A percentile compares a stretch with the other conserved stretches of the same genome.
phyloP scores from a whole-genome alignment of 2,113 vertebrate genomes.

The Oplegnathus fasciatus region DNA sequence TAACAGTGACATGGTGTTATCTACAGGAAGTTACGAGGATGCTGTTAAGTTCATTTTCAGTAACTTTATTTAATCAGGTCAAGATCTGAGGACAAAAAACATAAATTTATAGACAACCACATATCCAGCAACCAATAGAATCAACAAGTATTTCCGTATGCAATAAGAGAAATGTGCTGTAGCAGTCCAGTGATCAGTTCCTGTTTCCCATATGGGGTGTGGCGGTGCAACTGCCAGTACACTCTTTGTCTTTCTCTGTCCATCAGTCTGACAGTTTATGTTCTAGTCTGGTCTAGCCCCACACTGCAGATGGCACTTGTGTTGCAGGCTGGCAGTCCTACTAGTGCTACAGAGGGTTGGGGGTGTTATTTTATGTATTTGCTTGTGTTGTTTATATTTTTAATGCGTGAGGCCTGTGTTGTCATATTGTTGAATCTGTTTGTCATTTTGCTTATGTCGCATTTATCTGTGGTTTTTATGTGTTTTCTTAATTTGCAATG shows the following conservation, averaged over 20 bases:
- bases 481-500: background rate
- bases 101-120: background rate
- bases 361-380: slow-evolving; percentile 10
- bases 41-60: background rate
- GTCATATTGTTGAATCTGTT: background rate
- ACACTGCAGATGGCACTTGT: slow-evolving; percentile 16
- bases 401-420: background rate
- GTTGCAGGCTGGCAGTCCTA: background rate
- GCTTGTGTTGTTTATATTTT: background rate
- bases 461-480: background rate
- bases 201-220: background rate
- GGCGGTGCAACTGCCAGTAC: background rate
- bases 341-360: background rate
- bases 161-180: background rate
- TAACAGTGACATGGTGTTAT: background rate
- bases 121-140: background rate
- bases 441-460: background rate
- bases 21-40: background rate
- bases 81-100: background rate
- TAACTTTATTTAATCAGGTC: background rate
- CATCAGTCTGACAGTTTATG: slow-evolving; percentile 18
- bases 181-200: slow-evolving; percentile 3
- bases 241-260: slow-evolving; percentile 7
- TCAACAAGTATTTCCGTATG: background rate
- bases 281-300: background rate